These are phyloP conservation scores for Leptoclinus maculatus DNA, from an alignment of 2,797 vertebrate species.

Conservation along the genomic window DNA sequence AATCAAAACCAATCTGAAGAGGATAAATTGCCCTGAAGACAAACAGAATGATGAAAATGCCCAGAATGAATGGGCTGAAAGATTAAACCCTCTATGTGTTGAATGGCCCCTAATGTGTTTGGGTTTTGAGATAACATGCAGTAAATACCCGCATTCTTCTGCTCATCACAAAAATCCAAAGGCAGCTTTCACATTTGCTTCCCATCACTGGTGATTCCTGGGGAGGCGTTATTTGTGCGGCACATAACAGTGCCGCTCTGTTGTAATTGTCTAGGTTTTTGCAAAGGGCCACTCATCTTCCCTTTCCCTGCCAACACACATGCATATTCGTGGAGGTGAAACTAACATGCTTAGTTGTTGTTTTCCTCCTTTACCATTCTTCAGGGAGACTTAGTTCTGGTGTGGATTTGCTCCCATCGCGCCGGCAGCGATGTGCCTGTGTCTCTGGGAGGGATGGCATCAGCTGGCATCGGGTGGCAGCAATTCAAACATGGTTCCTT, in stretches of 20 bases:
- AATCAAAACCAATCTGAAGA: constrained; percentile 76
- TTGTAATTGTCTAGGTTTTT: constrained; percentile 78
- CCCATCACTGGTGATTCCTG: constrained; percentile 75
- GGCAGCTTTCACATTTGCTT: constrained; percentile 82
- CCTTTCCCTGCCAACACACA: constrained; percentile 79
- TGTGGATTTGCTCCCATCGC: constrained; percentile 78
- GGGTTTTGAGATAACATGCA: constrained; percentile 80
- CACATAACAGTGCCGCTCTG: constrained; percentile 72
- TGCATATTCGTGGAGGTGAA: constrained; percentile 79
- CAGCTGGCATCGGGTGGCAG: constrained; percentile 74
- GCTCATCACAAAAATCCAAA: constrained; percentile 73
- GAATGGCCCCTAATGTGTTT: constrained; percentile 83
- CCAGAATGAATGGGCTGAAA: constrained; percentile 71
- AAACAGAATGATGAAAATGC: constrained; percentile 77
- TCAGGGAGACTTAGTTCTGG: constrained; percentile 79
- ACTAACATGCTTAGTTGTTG: constrained; percentile 86
- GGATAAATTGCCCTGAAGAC: constrained; percentile 78
- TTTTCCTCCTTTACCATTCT: constrained; percentile 79
- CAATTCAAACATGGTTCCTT: constrained; percentile 72
- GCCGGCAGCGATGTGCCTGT: constrained; percentile 72
- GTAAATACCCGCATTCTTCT: constrained; percentile 78
- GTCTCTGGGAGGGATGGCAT: constrained; percentile 77
- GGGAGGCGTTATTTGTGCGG: constrained; percentile 77
- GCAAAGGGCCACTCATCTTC: constrained; percentile 80
- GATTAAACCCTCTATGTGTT: constrained; percentile 72